Conservation (phyloP, 2,888 invertebrate genomes). For the Allolobophora icterica region DNA sequence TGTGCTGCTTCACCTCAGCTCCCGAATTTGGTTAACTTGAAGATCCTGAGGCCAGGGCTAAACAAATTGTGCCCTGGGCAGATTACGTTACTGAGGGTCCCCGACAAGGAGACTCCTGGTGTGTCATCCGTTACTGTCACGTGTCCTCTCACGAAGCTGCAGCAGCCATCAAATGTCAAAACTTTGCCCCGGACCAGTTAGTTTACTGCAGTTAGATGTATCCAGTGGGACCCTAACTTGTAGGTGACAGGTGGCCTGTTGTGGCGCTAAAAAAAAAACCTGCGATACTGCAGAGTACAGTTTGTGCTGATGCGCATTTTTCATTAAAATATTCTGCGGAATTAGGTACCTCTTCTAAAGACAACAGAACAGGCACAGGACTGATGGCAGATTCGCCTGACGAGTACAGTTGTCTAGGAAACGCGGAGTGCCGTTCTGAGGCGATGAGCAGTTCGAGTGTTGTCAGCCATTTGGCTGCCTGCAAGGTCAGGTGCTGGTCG, state of each 20-base stretch:
- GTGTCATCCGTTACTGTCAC: no score
- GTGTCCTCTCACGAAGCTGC: neutral
- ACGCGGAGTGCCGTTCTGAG: no score
- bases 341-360: neutral
- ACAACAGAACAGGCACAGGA: neutral
- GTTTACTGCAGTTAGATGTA: neutral
- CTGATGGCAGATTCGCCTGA: neutral
- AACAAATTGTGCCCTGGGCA: neutral
- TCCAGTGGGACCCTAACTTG: neutral
- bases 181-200: neutral
- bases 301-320: no score
- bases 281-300: no score
- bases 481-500: neutral
- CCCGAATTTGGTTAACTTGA: neutral
- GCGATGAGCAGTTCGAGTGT: no score
- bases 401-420: constrained; percentile 8
- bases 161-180: neutral
- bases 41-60: neutral
- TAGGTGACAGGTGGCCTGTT: neutral
- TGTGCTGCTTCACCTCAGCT: neutral
- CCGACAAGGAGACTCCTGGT: neutral
- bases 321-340: no score
- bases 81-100: constrained; percentile 24
- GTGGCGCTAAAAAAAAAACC: neutral
- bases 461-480: neutral